These are phyloP conservation scores for Panonychus citri DNA, from an alignment of 1,140 invertebrate genomes.

Conservation along the genomic window DNA sequence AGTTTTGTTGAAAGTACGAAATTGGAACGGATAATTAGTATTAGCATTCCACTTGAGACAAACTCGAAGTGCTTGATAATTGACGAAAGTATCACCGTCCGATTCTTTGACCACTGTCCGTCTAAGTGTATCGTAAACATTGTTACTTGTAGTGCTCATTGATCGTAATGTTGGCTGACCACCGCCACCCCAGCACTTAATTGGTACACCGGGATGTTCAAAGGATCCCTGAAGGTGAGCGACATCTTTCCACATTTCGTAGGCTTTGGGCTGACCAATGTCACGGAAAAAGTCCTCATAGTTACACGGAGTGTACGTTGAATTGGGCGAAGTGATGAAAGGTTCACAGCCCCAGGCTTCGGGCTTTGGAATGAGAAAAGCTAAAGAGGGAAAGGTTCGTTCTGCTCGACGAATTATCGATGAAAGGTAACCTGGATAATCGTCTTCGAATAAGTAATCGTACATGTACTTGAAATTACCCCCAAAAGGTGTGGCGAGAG, in stretches of 20 bases:
- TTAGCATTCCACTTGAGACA: background rate
- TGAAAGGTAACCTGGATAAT: background rate
- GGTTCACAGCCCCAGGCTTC: background rate
- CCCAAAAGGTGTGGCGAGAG: constrained; percentile 76
- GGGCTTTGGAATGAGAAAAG: constrained; percentile 1
- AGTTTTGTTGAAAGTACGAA: background rate
- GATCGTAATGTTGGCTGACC: background rate
- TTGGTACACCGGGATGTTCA: background rate
- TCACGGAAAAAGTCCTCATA: background rate
- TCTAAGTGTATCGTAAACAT: background rate
- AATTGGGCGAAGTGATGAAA: background rate
- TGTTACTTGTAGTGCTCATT: background rate
- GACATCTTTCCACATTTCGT: constrained; percentile 1
- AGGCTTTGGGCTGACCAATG: background rate
- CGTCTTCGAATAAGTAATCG: constrained; percentile 30
- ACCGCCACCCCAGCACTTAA: background rate
- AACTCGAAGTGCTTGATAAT: background rate
- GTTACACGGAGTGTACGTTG: background rate
- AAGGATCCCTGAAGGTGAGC: background rate
- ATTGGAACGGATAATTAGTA: background rate
- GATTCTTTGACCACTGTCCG: background rate
- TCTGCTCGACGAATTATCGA: background rate
- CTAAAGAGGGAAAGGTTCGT: background rate
- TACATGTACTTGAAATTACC: constrained; percentile 79
- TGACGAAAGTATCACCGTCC: background rate